Evolutionary conservation across 2,888 invertebrate genomes (phyloP), one percentile per base, ranked within the genome.

Genomic region (Rhopalosiphum nymphaeae): DNA sequence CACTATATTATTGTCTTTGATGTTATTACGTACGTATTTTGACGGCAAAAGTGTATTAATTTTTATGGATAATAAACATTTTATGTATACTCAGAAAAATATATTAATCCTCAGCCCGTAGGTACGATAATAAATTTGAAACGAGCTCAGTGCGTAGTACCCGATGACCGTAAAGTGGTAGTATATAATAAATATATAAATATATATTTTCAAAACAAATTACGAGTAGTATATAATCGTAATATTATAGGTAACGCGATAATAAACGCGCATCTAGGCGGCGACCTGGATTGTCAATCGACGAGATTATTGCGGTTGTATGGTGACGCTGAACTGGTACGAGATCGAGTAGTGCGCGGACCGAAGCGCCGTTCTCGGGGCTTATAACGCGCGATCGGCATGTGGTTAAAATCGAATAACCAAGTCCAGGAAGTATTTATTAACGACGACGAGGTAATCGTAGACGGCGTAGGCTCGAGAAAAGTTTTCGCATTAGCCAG

Each of bases 401-500:
- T 9, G 21, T 2, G 78, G 36, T 78, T 78, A 21, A 78, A 36
- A 78, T 36, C 1, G 36, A 9, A 21, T 78, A 9, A 78, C 36
- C 13, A 46, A 29, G 44, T 46, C 46, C 86, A 16, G 86, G 10
- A 36, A 36, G 36, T 78, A 78, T 36, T 78, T 78, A 87, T 36
- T 49, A 46, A 21, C 49, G 91, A 36, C 61, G 67, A 36, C 61
- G 49, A 1, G 26, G 36, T 36, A 78, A 78, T 78, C 36, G 36
- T 78, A 78, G 21, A 78, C 3, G 67, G 36, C 29, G 53, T 1
- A 46, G n/a, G 53, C 57, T 25, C 78, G 36, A 91, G 36, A 91
- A 91, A 92, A 92, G 49, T 93, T 78, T 93, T 89, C 92, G 56
- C 92, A 53, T 91, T 91, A 86, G 49, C 42, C 61, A 86, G 42